Evolutionary conservation across 2,797 vertebrate genomes (phyloP).

Genomic region (Sebastes itinus): DNA sequence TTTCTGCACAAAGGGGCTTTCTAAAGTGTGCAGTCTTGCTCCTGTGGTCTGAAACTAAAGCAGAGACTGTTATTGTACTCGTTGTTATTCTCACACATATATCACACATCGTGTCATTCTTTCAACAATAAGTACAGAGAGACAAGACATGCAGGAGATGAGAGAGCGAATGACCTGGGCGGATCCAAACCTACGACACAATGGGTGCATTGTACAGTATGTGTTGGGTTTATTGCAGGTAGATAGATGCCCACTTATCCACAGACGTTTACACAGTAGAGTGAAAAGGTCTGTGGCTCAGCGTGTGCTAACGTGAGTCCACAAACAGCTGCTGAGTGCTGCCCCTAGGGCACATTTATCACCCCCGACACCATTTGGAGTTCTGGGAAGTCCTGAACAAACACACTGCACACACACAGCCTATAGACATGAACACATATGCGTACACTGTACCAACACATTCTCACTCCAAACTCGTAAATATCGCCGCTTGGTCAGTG

Average conservation of each 20-base stretch:
- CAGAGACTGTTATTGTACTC: not conserved
- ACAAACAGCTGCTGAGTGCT: constrained; percentile 45
- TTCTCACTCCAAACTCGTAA: too few species aligned
- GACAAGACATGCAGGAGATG: not conserved
- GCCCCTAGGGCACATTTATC: constrained; percentile 55
- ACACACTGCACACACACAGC: constrained; percentile 33
- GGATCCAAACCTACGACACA: not conserved
- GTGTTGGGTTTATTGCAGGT: not conserved
- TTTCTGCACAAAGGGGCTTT: constrained; percentile 21
- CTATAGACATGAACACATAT: not conserved
- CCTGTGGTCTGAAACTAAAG: constrained; percentile 24
- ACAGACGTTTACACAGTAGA: constrained; percentile 13
- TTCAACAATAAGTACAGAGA: not conserved
- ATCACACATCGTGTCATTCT: not conserved
- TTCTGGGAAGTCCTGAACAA: constrained; percentile 40
- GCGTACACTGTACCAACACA: not conserved
- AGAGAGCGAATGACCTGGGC: not conserved
- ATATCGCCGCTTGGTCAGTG: too few species aligned
- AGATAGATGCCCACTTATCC: constrained; percentile 9
- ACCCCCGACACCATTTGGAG: constrained; percentile 57
- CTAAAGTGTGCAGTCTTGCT: constrained; percentile 15
- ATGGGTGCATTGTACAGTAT: not conserved
- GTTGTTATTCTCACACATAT: not conserved
- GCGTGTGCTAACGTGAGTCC: constrained; percentile 17
- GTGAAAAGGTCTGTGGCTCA: constrained; percentile 7